Evolutionary conservation across 1,140 invertebrate species (phyloP), one percentile per base, ranked within the genome.

Genomic region (Oryctes rhinoceros): DNA sequence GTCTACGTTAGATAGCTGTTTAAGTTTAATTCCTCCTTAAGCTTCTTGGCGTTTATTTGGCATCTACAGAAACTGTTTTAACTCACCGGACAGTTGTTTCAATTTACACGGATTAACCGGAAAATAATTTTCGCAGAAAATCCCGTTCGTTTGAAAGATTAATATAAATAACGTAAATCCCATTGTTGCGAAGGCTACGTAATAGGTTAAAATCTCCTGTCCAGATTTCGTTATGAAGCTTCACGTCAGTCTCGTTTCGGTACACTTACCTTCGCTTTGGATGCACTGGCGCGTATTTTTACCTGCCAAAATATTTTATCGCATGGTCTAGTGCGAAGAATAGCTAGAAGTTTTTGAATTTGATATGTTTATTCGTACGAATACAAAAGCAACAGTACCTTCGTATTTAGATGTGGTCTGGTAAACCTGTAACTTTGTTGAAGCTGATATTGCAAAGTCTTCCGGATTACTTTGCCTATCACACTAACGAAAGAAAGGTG

Each of bases 41-140:
- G 15, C 53, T n/a, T 7, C 2, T 59, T 59, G 4, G 49, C 13
- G 0, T 53, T 53, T 53, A 13, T 53, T 53, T 18, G 53, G 15
- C 18, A 18, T n/a, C 53, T 59, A 59, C 18, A n/a, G n/a, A 59
- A 59, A n/a, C 53, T 71, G 30, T 71, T 71, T 35, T 35, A 71
- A 10, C 6, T 24, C 24, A 3, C 24, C 11, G 11, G 65, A 24
- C 11, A 37, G 65, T 13, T 71, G 65, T 71, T 71, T 71, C 35
- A 18, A 30, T 35, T 71, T 35, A 13, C 7, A 24, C 24, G 10
- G 65, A 71, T 71, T 71, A 71, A 24, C 9, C 15, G 3, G 18
- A 24, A 24, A 71, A 37, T 37, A 35, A 37, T 37, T 71, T 35
- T 37, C 65, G 13, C 35, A 71, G 24, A 20, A 67, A 71, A 71